Evolutionary conservation across 2,113 vertebrate species (phyloP).

Genomic region (Stercorarius parasiticus): DNA sequence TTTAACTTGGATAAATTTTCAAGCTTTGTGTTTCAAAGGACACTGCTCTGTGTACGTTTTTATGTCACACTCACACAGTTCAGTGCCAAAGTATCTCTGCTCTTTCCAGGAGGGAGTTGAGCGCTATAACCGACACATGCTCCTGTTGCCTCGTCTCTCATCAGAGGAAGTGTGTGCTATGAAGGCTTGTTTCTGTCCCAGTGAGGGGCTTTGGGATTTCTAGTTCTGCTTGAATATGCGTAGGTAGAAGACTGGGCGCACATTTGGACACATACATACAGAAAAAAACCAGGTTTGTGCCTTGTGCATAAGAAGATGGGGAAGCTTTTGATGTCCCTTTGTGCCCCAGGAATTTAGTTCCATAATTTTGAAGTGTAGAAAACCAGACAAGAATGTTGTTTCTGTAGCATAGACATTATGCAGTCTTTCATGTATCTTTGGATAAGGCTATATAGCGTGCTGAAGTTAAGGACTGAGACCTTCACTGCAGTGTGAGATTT

Average conservation of each 20-base stretch:
- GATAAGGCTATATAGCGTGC: neutral
- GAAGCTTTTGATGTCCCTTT: neutral
- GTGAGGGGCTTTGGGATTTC: neutral
- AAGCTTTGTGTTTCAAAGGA: neutral
- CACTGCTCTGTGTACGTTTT: neutral
- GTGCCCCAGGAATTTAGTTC: neutral
- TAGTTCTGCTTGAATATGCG: neutral
- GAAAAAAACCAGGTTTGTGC: neutral
- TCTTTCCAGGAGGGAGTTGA: neutral
- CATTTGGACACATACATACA: neutral
- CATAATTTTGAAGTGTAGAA: neutral
- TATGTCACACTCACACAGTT: neutral
- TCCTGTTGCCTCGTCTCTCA: neutral
- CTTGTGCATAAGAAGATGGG: neutral
- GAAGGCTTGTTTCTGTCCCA: neutral
- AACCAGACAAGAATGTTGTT: neutral
- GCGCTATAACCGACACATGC: neutral
- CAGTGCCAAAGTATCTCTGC: neutral
- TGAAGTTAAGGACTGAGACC: neutral
- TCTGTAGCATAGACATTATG: neutral
- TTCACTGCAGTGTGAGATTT: neutral
- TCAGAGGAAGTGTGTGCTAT: neutral
- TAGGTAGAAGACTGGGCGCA: rapidly evolving
- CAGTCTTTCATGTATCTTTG: neutral
- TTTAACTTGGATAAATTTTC: neutral